Conservation (phyloP, 2,113 vertebrate species). For the Prionailurus bengalensis region DNA sequence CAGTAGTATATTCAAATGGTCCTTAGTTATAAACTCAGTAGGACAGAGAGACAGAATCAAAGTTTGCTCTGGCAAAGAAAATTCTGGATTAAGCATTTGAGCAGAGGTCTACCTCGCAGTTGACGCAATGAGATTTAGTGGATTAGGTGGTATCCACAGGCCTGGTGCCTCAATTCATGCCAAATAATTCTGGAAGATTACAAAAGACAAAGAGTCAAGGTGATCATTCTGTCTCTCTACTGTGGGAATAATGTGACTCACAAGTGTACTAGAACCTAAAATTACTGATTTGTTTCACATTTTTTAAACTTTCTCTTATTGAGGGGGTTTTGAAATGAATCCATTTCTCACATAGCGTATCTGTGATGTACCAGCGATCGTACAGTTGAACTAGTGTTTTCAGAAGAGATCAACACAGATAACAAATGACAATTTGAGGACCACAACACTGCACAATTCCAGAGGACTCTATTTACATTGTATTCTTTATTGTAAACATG, state of each 20-base stretch:
- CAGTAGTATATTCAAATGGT: neutral
- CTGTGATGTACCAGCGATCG: fast-evolving
- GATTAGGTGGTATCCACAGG: neutral
- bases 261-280: neutral
- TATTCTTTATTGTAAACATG: neutral
- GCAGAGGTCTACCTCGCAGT: neutral
- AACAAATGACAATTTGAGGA: neutral
- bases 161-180: neutral
- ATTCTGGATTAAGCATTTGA: conserved; percentile 35
- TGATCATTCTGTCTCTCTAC: neutral
- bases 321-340: neutral
- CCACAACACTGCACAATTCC: neutral
- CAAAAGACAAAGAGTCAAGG: neutral
- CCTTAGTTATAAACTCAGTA: conserved; percentile 61
- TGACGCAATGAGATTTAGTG: neutral
- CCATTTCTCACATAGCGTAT: neutral
- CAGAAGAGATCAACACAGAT: neutral
- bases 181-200: neutral
- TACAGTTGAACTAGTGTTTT: neutral
- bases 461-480: neutral
- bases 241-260: neutral
- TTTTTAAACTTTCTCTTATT: neutral
- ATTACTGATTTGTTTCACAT: neutral
- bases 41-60: conserved; percentile 55
- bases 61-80: conserved; percentile 55